These are phyloP conservation scores for Arbacia lixula DNA, from an alignment of 53 echinoderm and acorn worm species.

Conservation along the genomic window DNA sequence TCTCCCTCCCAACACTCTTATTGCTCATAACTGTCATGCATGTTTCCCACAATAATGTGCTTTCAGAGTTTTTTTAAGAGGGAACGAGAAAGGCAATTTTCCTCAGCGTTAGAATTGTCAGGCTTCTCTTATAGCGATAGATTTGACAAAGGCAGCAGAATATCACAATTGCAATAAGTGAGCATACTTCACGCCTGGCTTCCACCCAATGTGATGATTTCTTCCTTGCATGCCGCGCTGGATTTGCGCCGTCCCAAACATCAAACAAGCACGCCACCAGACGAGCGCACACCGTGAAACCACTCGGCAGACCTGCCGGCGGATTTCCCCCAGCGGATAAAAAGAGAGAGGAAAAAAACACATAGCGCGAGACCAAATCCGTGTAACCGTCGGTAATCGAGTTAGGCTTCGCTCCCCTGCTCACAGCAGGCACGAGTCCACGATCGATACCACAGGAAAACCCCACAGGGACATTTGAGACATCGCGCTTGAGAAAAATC, in stretches of 20 bases:
- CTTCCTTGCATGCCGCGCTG: slow-evolving; percentile 32
- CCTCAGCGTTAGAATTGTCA: slow-evolving; percentile 47
- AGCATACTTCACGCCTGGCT: slow-evolving; percentile 37
- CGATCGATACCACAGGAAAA: slow-evolving; percentile 8
- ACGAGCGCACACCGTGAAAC: slow-evolving; percentile 19
- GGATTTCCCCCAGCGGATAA: slow-evolving; percentile 6
- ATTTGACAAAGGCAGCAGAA: slow-evolving; percentile 47
- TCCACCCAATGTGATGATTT: slow-evolving; percentile 10
- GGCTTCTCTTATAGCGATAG: not conserved
- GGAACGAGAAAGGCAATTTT: slow-evolving; percentile 36
- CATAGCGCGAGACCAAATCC: slow-evolving; percentile 20
- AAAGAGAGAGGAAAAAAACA: not conserved
- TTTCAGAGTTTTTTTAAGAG: not conserved
- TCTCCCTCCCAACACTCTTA: slow-evolving; percentile 17
- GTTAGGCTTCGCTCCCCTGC: slow-evolving; percentile 48
- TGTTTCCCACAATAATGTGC: slow-evolving; percentile 37
- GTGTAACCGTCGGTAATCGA: slow-evolving; percentile 53
- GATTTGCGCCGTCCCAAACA: slow-evolving; percentile 24
- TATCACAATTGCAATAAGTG: slow-evolving; percentile 56
- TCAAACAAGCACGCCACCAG: slow-evolving; percentile 55
- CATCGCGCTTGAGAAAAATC: slow-evolving; percentile 1
- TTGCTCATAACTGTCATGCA: not conserved
- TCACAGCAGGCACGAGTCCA: not conserved
- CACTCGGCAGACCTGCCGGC: slow-evolving; percentile 15
- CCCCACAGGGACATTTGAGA: slow-evolving; percentile 35